A percentile compares a stretch with the other conserved stretches of the same genome.
Conservation (phyloP, 2,113 vertebrate species). For the Apaloderma vittatum region DNA sequence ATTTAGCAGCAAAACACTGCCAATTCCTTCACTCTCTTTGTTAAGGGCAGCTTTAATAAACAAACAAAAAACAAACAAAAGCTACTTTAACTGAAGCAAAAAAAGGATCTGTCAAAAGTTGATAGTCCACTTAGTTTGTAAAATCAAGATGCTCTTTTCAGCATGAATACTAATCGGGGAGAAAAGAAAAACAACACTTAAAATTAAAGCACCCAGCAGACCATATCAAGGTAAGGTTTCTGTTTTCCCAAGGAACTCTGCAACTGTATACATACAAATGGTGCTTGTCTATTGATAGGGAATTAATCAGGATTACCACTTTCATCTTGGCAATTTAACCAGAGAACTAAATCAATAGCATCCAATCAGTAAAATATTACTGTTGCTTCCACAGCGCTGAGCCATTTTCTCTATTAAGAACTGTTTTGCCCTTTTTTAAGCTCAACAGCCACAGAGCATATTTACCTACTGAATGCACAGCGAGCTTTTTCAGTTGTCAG, state of each 20-base stretch:
- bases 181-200: background rate
- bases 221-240: background rate
- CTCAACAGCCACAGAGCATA: background rate
- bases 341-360: constrained; percentile 58
- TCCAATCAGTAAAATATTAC: constrained; percentile 51
- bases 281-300: constrained; percentile 8
- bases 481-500: background rate
- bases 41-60: background rate
- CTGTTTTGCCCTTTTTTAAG: background rate
- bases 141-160: background rate
- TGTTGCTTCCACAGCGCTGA: background rate
- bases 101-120: background rate
- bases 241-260: background rate
- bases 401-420: constrained; percentile 6
- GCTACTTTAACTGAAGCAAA: background rate
- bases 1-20: background rate
- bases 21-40: background rate
- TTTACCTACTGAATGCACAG: background rate
- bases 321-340: constrained; percentile 56
- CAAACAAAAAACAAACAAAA: background rate
- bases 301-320: constrained; percentile 67
- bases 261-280: background rate
- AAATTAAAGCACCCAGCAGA: background rate
- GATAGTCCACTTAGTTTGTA: background rate
- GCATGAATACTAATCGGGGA: background rate